A percentile compares a stretch with the other conserved stretches of the same genome.
Evolutionary conservation across 2,113 vertebrate species (phyloP).

Genomic region (Lates calcarifer): DNA sequence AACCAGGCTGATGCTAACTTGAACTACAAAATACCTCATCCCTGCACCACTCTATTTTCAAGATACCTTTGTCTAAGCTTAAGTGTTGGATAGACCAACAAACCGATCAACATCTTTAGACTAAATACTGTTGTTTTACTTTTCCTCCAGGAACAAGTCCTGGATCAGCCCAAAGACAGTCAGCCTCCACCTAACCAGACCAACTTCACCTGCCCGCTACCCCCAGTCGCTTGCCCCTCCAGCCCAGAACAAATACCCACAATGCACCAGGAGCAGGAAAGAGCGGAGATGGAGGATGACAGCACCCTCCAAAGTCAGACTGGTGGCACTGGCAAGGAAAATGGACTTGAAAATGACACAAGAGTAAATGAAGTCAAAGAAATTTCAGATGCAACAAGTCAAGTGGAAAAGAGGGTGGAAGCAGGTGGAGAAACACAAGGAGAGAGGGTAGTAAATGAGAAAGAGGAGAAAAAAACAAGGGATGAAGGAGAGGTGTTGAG

Average conservation of each 20-base stretch:
- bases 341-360: slow-evolving; percentile 28
- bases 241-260: slow-evolving; percentile 28
- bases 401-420: neutral
- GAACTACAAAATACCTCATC: too few species aligned
- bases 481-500: neutral
- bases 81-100: too few species aligned
- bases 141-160: slow-evolving; percentile 36
- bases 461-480: neutral
- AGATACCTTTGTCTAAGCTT: neutral
- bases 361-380: slow-evolving; percentile 7
- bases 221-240: slow-evolving; percentile 42
- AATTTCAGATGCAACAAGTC: neutral
- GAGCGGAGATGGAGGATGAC: slow-evolving; percentile 17
- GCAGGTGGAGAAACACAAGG: neutral
- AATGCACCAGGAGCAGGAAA: slow-evolving; percentile 36
- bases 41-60: too few species aligned
- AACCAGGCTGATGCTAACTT: too few species aligned
- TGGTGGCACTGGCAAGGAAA: slow-evolving; percentile 65
- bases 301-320: slow-evolving; percentile 14
- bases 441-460: slow-evolving; percentile 13
- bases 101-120: too few species aligned
- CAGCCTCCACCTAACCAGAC: slow-evolving; percentile 5
- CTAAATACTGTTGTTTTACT: too few species aligned
- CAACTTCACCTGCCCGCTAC: slow-evolving; percentile 71
- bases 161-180: slow-evolving; percentile 26